Percentiles rank a stretch among this genome's conserved stretches.
These are phyloP conservation scores for Craterocephalus amniculus DNA, from an alignment of 2,797 vertebrate genomes.

Conservation along the genomic window DNA sequence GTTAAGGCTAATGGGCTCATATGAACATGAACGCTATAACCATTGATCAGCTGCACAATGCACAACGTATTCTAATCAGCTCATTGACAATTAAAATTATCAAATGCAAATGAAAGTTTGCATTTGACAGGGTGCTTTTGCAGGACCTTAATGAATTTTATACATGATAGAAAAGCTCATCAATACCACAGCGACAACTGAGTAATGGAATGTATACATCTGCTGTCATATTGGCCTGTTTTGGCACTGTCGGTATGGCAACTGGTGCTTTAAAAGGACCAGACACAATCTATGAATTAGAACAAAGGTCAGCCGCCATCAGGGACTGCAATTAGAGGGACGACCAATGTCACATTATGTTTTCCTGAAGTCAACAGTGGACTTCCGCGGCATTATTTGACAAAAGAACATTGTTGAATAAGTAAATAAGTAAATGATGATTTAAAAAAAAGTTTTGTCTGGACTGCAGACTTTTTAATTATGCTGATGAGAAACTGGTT, in stretches of 20 bases:
- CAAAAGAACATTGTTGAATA: not conserved
- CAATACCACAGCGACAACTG: conserved; percentile 16
- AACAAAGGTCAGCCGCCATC: conserved; percentile 10
- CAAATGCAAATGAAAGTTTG: conserved; percentile 65
- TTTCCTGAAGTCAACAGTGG: conserved; percentile 10
- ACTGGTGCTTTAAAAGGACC: not conserved
- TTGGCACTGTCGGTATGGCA: conserved; percentile 25
- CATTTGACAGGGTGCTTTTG: conserved; percentile 38
- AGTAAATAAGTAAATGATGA: not conserved
- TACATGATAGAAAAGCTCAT: conserved; percentile 10
- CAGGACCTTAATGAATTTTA: conserved; percentile 19
- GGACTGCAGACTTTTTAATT: not conserved
- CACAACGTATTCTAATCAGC: conserved; percentile 46
- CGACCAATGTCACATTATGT: conserved; percentile 5
- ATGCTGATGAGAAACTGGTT: conserved; percentile 21
- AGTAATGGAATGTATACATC: not conserved
- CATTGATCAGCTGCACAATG: conserved; percentile 53
- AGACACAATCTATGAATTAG: conserved; percentile 20
- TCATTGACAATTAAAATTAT: conserved; percentile 50
- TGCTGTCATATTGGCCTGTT: conserved; percentile 13
- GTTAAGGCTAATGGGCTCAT: conserved; percentile 61
- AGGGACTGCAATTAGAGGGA: conserved; percentile 13
- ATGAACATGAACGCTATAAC: conserved; percentile 56
- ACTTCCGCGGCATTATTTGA: not conserved
- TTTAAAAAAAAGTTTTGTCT: not conserved